Evolutionary conservation across 2,797 vertebrate species (phyloP), one percentile per base, ranked within the genome.

Genomic region (Galagoides demidoff): DNA sequence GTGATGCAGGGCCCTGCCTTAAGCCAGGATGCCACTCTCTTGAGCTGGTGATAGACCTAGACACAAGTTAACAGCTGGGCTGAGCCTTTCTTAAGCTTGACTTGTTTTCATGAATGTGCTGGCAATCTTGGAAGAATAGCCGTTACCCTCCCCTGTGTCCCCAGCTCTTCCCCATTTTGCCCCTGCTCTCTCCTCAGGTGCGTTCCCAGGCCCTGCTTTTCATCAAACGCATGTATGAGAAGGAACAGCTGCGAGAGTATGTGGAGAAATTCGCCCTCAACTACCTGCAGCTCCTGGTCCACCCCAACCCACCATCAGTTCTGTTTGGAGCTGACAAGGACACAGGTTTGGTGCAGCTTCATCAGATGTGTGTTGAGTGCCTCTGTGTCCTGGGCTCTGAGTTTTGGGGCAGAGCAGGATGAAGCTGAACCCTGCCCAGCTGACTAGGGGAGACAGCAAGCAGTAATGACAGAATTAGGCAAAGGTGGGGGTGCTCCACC

Each of bases 201-300:
- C 99, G 99, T 7, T 99, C 99, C 84, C 99, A 99, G 12, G 99
- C 99, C 0, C 97, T 99, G 94, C 98, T 98, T 34, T 99, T 99
- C 97, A 99, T 99, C 91, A 99, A 99, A 97, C 98, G 99, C 3
- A 99, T 99, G 99, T 99, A 99, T 1, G 99, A 99, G 98, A 99
- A 99, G 93, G 99, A 99, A 4, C 99, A 99, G 31, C 99, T 99
- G 27, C 98, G 99, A 7, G 99, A 99, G 84, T 99, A 99, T 49
- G 99, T 99, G 4, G 99, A 99, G 98, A 99, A 99, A 95, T 99
- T 99, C 64, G 99, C 99, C 2, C 99, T 99, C 84, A 99, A 99
- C 98, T 99, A 99, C 98, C 98, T 99, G 97, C 99, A 99, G 98
- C 99, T 99, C 0, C 98, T 99, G 59, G 99, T 99, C n/a, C 99